A percentile compares a stretch with the other conserved stretches of the same genome.
Evolutionary conservation across 2,888 invertebrate species (phyloP).

Genomic region (Dioctria rufipes): DNA sequence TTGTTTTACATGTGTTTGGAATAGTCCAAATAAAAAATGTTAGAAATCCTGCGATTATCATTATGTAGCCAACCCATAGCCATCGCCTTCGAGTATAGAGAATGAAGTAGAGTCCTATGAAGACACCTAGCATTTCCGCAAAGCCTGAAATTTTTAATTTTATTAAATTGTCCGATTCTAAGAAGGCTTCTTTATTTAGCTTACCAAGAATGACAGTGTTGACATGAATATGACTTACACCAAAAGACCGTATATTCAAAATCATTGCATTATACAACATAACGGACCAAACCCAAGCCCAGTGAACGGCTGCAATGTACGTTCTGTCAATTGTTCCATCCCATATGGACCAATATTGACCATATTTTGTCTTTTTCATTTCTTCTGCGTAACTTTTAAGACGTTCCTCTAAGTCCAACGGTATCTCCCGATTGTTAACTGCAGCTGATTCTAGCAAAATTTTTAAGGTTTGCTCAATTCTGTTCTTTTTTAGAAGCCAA

Average conservation of each 20-base stretch:
- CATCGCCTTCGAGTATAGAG: constrained; percentile 68
- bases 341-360: constrained; percentile 68
- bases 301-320: constrained; percentile 65
- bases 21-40: constrained; percentile 68
- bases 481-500: constrained; percentile 68
- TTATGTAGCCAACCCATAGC: constrained; percentile 68
- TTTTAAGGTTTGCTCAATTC: constrained; percentile 66
- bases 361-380: constrained; percentile 57
- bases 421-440: constrained; percentile 69
- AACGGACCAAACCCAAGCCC: constrained; percentile 68
- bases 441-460: constrained; percentile 68
- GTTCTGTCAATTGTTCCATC: constrained; percentile 66
- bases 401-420: constrained; percentile 67
- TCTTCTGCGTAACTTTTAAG: constrained; percentile 65
- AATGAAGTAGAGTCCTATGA: constrained; percentile 68
- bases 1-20: constrained; percentile 65
- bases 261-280: constrained; percentile 70
- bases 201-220: constrained; percentile 70
- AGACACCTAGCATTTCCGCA: constrained; percentile 69
- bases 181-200: not conserved
- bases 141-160: constrained; percentile 62
- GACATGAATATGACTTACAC: constrained; percentile 68
- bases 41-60: constrained; percentile 65
- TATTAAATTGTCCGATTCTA: not conserved
- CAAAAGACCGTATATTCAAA: constrained; percentile 70